These are phyloP conservation scores for Lasius platythorax DNA, from an alignment of 2,888 invertebrate species.

Conservation along the genomic window DNA sequence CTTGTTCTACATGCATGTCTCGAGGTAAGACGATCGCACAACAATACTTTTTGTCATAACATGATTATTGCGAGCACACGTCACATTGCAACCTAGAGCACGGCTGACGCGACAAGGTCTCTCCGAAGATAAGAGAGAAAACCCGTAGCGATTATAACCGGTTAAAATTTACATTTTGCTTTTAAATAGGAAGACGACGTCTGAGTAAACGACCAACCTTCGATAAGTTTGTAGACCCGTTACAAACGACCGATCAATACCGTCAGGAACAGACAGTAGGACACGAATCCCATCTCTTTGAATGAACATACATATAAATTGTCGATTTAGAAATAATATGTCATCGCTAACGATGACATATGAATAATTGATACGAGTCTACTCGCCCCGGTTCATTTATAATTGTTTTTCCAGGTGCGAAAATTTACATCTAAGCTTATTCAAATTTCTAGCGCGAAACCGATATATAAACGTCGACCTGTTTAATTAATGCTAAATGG, in stretches of 20 bases:
- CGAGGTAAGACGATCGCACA: conserved; percentile 7
- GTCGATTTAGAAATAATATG: background rate
- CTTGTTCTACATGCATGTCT: background rate
- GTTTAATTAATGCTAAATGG: conserved; percentile 22
- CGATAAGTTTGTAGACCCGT: conserved; percentile 36
- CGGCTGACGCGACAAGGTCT: conserved; percentile 70
- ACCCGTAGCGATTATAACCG: conserved; percentile 64
- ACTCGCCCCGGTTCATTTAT: background rate
- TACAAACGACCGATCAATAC: conserved; percentile 45
- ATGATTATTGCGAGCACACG: background rate
- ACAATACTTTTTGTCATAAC: conserved; percentile 24
- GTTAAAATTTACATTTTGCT: conserved; percentile 59
- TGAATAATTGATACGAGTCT: background rate
- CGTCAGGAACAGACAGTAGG: conserved; percentile 1
- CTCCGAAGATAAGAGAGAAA: conserved; percentile 69
- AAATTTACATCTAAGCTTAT: conserved; percentile 29
- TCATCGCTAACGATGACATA: background rate
- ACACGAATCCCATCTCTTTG: background rate
- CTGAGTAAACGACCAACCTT: conserved; percentile 28
- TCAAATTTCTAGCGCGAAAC: conserved; percentile 16
- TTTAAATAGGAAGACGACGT: conserved; percentile 48
- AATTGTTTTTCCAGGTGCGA: background rate
- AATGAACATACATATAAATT: conserved; percentile 11
- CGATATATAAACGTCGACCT: background rate
- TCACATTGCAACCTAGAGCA: conserved; percentile 6